Conservation (phyloP, 2,113 vertebrate genomes). For the Cygnus atratus region DNA sequence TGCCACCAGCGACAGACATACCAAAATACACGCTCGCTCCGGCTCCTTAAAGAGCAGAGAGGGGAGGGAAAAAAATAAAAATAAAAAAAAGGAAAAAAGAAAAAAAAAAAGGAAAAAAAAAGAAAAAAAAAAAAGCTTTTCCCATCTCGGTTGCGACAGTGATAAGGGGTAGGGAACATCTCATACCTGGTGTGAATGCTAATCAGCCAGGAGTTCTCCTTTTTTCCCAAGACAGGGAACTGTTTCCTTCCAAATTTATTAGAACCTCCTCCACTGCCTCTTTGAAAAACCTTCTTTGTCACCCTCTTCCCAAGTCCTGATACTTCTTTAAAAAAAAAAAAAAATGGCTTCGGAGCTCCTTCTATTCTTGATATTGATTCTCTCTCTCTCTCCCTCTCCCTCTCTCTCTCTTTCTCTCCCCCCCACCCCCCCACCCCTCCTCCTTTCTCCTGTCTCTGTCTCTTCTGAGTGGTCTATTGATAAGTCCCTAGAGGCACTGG, state of each 20-base stretch:
- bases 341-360: constrained; percentile 81
- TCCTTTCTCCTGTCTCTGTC: constrained; percentile 86
- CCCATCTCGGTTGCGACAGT: constrained; percentile 93
- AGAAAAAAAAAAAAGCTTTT: constrained; percentile 69
- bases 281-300: constrained; percentile 87
- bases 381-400: constrained; percentile 76
- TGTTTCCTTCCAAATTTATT: constrained; percentile 99
- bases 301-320: constrained; percentile 84
- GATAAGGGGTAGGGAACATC: constrained; percentile 95
- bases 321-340: constrained; percentile 82
- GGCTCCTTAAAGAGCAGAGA: constrained; percentile 47
- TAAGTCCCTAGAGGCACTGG: constrained; percentile 95
- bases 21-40: constrained; percentile 76
- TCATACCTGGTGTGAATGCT: constrained; percentile 99
- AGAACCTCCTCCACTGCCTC: constrained; percentile 92
- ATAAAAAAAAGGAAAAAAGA: neutral
- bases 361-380: constrained; percentile 85
- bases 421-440: constrained; percentile 74
- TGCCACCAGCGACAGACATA: constrained; percentile 70
- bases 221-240: constrained; percentile 91
- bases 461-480: constrained; percentile 98
- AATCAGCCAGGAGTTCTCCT: constrained; percentile 95
- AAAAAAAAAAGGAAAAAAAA: neutral
- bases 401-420: constrained; percentile 66
- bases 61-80: neutral